Conservation (phyloP, 1,140 invertebrate genomes). For the Zaprionus tsacasi region DNA sequence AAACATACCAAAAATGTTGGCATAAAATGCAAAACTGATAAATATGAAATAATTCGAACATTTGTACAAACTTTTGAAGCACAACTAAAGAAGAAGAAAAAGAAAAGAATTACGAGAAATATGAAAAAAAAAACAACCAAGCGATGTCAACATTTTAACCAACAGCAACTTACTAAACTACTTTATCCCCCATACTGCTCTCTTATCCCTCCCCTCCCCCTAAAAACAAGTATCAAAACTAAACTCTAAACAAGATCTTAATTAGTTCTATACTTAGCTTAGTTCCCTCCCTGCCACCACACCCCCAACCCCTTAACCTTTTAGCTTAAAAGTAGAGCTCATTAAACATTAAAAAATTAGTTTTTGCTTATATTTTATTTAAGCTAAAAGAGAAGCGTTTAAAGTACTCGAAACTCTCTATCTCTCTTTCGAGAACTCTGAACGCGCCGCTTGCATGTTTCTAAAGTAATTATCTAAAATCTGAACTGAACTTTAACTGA, state of each 20-base stretch:
- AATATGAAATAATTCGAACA: constrained; percentile 55
- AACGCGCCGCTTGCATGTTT: constrained; percentile 7
- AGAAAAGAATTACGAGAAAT: constrained; percentile 34
- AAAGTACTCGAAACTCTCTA: constrained; percentile 21
- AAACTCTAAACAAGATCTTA: constrained; percentile 39
- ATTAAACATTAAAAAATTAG: constrained; percentile 72
- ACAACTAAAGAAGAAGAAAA: constrained; percentile 16
- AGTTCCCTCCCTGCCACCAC: constrained; percentile 31
- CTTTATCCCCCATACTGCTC: constrained; percentile 28
- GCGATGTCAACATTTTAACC: constrained; percentile 84
- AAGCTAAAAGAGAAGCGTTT: constrained; percentile 35
- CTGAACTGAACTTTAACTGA: neutral
- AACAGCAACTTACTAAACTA: constrained; percentile 56
- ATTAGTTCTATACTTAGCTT: constrained; percentile 51
- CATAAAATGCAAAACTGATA: constrained; percentile 79
- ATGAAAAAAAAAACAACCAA: constrained; percentile 57
- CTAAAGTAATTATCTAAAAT: neutral
- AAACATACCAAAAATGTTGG: constrained; percentile 74
- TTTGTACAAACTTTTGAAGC: constrained; percentile 30
- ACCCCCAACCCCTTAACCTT: neutral
- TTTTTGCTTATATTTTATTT: constrained; percentile 72
- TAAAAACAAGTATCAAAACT: constrained; percentile 32
- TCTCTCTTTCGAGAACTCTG: constrained; percentile 3
- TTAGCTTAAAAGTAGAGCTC: constrained; percentile 60
- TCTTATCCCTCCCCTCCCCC: neutral